These are phyloP conservation scores for Synanthedon tipuliformis DNA, from an alignment of 2,888 invertebrate genomes.

Conservation along the genomic window DNA sequence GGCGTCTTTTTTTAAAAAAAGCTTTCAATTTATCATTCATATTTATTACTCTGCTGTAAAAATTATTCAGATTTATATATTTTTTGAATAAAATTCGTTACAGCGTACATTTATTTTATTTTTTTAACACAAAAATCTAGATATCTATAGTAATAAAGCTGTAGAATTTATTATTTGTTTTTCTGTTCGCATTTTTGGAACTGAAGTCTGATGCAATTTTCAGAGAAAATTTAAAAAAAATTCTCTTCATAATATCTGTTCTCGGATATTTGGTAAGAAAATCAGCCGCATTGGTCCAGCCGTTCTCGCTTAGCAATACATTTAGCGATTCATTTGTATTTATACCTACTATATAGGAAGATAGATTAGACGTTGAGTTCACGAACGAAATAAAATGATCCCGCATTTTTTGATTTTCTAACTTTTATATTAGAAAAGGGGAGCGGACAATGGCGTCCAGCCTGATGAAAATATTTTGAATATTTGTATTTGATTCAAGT, in stretches of 20 bases:
- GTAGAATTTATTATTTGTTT: too few species aligned
- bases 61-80: background rate
- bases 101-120: too few species aligned
- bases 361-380: background rate
- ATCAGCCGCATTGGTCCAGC: too few species aligned
- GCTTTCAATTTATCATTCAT: conserved; percentile 2
- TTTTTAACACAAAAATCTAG: too few species aligned
- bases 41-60: background rate
- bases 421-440: conserved; percentile 29
- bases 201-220: too few species aligned
- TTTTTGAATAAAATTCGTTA: background rate
- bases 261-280: too few species aligned
- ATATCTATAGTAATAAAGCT: too few species aligned
- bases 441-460: conserved; percentile 33
- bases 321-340: too few species aligned
- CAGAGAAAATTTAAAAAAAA: too few species aligned
- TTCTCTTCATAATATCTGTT: too few species aligned
- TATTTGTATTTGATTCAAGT: conserved; percentile 47
- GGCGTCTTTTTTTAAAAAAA: background rate
- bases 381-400: conserved; percentile 1
- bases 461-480: conserved; percentile 60
- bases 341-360: background rate
- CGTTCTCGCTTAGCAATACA: too few species aligned
- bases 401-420: conserved; percentile 6
- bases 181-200: too few species aligned